Percentiles rank a stretch among this genome's conserved stretches.
Conservation (phyloP, 1,140 invertebrate genomes). For the Trinorchestia longiramus region DNA sequence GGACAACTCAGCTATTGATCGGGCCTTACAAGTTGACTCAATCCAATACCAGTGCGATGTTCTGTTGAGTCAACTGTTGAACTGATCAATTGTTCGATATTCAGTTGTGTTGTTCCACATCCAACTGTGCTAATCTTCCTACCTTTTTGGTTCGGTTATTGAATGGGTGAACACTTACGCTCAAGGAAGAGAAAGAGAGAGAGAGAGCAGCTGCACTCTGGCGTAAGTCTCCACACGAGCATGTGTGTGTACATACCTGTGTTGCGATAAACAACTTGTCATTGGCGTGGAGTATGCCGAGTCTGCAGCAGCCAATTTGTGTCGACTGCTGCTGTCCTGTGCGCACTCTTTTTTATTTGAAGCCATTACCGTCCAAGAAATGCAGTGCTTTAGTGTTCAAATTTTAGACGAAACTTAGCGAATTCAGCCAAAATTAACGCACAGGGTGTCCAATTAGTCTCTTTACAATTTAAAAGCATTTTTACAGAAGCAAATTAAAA, state of each 20-base stretch:
- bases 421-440: too few relatives aligned
- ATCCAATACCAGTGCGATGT: not conserved
- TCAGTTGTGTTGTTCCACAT: not conserved
- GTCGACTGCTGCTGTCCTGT: not conserved
- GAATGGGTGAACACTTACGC: not conserved
- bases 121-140: not conserved
- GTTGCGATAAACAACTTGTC: slow-evolving; percentile 24
- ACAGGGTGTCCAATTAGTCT: too few relatives aligned
- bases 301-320: slow-evolving; percentile 14
- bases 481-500: too few relatives aligned
- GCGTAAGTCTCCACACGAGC: not conserved
- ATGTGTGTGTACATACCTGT: not conserved
- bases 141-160: not conserved
- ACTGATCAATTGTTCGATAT: not conserved
- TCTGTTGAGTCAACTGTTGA: too few relatives aligned
- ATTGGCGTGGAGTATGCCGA: slow-evolving; percentile 1
- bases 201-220: not conserved
- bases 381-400: not conserved
- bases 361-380: not conserved
- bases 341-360: not conserved
- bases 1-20: not conserved
- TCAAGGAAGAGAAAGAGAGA: not conserved
- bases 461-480: too few relatives aligned
- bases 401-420: too few relatives aligned
- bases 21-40: not conserved